Evolutionary conservation across 2,888 invertebrate genomes (phyloP), one percentile per base, ranked within the genome.

Genomic region (Xestobium rufovillosum): DNA sequence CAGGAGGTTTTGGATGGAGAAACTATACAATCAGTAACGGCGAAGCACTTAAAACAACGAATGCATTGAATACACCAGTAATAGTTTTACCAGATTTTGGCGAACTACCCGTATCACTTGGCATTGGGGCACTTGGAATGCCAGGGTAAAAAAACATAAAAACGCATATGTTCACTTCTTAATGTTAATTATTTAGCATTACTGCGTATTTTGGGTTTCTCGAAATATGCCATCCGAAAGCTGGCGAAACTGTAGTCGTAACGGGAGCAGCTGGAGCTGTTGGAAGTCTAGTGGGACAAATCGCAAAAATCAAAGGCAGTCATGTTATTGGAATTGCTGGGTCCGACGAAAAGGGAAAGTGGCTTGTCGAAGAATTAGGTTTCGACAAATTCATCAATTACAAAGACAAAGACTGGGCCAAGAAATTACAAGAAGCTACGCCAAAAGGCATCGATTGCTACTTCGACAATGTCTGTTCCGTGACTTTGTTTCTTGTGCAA

Each of bases 1-100:
- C 75, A 1, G 78, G 73, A 3, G 57, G 70, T 39, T 70, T 77
- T 48, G 85, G 85, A 16, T 85, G 85, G 84, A 63, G 75, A 47
- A 71, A 72, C 3, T 69, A 73, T 45, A 72, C 75, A 0, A 56
- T 78, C 14, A 50, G 67, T 2, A 65, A 63, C 11, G 43, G 72
- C 8, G 75, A 78, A 29, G 3, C 15, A 28, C n/a, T n/a, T n/a
- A n/a, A n/a, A n/a, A 51, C 68, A 2, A 29, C 34, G 10, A 25
- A 12, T n/a, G 42, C 45, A 4, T 66, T 64, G 13, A 8, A 19
- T 19, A 6, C 23, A 8, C 23, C 23, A 19, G 6, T n/a, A 19
- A 65, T 63, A 11, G 38, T 75, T 3, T 27, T 80, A 26, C 78
- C 79, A 3, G 73, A 80, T 42, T 56, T 78, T 26, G 72, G 68